These are phyloP conservation scores for Mythimna albipuncta DNA, from an alignment of 2,888 invertebrate species.

Conservation along the genomic window DNA sequence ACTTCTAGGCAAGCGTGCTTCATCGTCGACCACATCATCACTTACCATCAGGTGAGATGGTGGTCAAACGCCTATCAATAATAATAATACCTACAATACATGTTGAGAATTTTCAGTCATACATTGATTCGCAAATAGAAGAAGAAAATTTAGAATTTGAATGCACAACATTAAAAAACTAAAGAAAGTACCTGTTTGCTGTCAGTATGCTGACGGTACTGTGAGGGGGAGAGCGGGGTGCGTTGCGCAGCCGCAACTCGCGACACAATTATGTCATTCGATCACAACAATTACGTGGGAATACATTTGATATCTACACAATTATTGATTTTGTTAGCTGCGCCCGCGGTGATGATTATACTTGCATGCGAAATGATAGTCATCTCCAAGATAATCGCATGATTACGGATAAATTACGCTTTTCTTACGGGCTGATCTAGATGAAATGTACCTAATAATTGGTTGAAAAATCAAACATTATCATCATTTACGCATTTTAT, in stretches of 20 bases:
- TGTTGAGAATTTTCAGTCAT: neutral
- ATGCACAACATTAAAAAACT: neutral
- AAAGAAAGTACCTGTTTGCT: neutral
- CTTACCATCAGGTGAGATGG: too few relatives aligned
- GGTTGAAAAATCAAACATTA: too few relatives aligned
- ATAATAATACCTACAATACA: neutral
- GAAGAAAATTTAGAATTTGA: neutral
- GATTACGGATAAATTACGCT: conserved; percentile 13
- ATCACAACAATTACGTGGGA: conserved; percentile 82
- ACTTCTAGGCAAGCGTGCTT: too few relatives aligned
- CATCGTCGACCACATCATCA: too few relatives aligned
- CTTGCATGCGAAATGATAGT: conserved; percentile 51
- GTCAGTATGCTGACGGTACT: conserved; percentile 62
- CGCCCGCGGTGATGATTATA: conserved; percentile 22
- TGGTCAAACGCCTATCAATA: too few relatives aligned
- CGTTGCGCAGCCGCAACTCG: conserved; percentile 57
- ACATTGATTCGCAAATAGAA: neutral
- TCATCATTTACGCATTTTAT: too few relatives aligned
- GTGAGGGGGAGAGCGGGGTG: conserved; percentile 30
- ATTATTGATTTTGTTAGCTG: conserved; percentile 53
- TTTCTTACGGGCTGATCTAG: conserved; percentile 12
- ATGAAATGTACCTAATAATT: neutral
- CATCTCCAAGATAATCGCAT: conserved; percentile 31
- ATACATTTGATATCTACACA: conserved; percentile 69
- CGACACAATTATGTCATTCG: conserved; percentile 81